These are phyloP conservation scores for Malurus alboscapulatus DNA, from an alignment of 2,113 vertebrate species.

Conservation along the genomic window DNA sequence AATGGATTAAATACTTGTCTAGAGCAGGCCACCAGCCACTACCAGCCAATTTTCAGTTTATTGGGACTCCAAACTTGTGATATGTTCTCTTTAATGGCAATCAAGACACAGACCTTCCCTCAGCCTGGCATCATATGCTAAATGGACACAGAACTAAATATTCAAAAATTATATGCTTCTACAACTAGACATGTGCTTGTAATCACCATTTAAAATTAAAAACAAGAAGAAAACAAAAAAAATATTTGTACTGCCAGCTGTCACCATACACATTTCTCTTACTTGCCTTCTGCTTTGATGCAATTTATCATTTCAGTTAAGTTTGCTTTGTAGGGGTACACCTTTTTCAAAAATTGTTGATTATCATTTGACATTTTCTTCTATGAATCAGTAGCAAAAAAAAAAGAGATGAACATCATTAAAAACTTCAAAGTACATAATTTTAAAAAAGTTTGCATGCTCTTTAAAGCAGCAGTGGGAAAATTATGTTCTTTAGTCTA, in stretches of 20 bases:
- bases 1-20: neutral
- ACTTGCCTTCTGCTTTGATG: neutral
- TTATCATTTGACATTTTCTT: neutral
- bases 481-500: neutral
- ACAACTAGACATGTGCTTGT: neutral
- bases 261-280: neutral
- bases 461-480: neutral
- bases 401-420: neutral
- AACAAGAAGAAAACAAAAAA: neutral
- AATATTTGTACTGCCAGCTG: neutral
- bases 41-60: neutral
- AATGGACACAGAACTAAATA: neutral
- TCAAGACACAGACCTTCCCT: neutral
- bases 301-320: neutral
- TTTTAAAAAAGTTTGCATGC: accelerated
- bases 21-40: neutral
- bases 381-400: neutral
- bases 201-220: neutral
- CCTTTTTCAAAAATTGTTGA: accelerated
- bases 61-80: neutral
- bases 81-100: neutral
- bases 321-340: neutral
- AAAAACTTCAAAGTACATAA: neutral
- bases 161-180: neutral
- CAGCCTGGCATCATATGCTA: neutral